phyloP scores from a whole-genome alignment of 2,888 invertebrate genomes.

The Chymomyza fuscimana region DNA sequence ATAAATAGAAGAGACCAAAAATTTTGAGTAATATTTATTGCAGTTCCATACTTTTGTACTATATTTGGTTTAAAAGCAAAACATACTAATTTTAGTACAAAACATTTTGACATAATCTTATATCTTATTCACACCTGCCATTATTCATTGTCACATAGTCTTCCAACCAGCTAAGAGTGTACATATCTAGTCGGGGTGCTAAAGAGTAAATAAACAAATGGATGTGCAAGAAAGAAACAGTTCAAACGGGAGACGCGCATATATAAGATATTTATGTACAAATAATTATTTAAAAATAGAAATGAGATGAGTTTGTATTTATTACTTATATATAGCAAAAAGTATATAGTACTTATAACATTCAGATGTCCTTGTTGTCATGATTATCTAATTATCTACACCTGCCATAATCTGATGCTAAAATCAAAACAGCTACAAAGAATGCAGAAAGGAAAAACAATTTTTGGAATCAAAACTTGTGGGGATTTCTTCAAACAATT shows the following conservation, averaged over 20 bases:
- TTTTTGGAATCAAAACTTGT: no score
- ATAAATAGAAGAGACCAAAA: no score
- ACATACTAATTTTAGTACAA: no score
- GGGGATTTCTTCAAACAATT: no score
- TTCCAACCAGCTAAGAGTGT: not conserved
- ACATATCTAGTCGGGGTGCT: not conserved
- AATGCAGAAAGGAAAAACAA: no score
- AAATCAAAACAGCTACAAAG: not conserved
- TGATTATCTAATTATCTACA: not conserved
- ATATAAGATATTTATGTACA: not conserved
- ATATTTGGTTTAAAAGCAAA: no score
- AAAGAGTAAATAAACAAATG: not conserved
- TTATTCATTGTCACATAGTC: not conserved
- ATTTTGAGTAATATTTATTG: no score
- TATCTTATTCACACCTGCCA: no score
- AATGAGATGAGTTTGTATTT: not conserved
- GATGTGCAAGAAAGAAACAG: not conserved
- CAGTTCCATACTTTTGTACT: no score
- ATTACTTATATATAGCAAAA: not conserved
- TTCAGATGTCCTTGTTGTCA: not conserved
- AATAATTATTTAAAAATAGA: not conserved
- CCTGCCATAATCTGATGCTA: not conserved
- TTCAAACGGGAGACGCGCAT: not conserved
- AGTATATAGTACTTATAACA: not conserved
- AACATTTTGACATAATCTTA: no score